Evolutionary conservation across 2,113 vertebrate species (phyloP), one percentile per base, ranked within the genome.

Genomic region (Platanista minor): DNA sequence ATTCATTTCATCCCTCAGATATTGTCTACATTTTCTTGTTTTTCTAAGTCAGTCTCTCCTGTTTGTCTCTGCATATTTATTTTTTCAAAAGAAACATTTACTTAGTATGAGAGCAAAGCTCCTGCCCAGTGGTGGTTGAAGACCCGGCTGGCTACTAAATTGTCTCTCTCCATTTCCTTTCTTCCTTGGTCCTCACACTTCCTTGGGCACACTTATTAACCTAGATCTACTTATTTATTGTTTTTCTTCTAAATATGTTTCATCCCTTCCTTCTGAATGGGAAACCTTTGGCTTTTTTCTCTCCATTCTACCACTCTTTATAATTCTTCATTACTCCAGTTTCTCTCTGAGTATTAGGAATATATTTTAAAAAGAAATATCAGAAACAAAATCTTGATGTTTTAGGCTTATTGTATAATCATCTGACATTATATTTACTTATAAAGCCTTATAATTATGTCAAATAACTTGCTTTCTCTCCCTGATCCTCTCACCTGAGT

Each of bases 401-500:
- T 95, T 91, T 57, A 81, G 78, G 74, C 49, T 83, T 80, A 61
- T 91, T 27, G 21, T 72, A 14, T 94, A 72, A 92, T 86, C 27
- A 46, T 85, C 64, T 85, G 46, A 81, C 80, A 86, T 87, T 81
- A 88, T 57, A 29, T 89, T 90, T 92, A 96, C 27, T 90, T 72
- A 49, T 23, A n/a, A 39, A 94, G 13, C 69, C 25, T 92, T 94
- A 64, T 85, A 57, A 54, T 96, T 92, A 83, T 96, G 61, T 77
- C 72, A 89, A 6, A 57, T 85, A 69, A 71, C 85, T 94, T 82
- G 67, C 43, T 80, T 92, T 92, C 36, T 91, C 71, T 77, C 62
- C 85, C 41, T 78, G 43, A 52, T 96, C 43, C 64, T 94, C 61
- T 88, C 96, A 64, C 83, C 57, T 80, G 91, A 88, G 77, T 86